Evolutionary conservation across 2,113 vertebrate genomes (phyloP), one percentile per base, ranked within the genome.

Genomic region (Seriola aureovittata): DNA sequence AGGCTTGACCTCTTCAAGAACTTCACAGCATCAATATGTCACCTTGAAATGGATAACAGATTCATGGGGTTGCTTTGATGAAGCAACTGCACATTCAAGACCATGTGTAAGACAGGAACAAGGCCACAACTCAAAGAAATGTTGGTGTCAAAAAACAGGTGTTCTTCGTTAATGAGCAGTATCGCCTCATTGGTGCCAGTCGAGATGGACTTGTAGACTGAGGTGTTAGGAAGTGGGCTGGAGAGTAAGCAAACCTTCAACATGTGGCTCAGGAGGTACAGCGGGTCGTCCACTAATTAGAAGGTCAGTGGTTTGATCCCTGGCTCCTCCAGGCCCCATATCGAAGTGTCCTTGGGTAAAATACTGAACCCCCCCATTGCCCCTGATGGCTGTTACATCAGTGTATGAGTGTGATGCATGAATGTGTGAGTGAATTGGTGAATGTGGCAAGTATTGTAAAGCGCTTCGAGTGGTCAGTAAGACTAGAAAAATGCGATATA

Each of bases 41-140:
- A 21, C 19, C 54, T 32, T 72, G 38, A 76, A 71, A 68, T 57
- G 19, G 6, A 72, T 66, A 32, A 62, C 14, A 34, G 29, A 55
- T 63, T 50, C 19, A 66, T 10, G n/a, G 40, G 13, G 50, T 25
- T 16, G 68, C 40, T 54, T 54, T 38, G 63, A 78, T 63, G 25
- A 70, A 44, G 23, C 59, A n/a, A 58, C 19, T 36, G 21, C 40
- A 34, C 16, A 42, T 73, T 6, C 5, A 81, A 76, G 21, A 60
- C 21, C 12, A 55, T 21, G 9, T 80, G 12, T 12, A 16, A 76
- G 32, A 25, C 7, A 62, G 46, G 19, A 78, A n/a, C 34, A 44
- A 55, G 65, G 23, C 12, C 5, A 32, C 57, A 14, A 14, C 34
- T 55, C 48, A 71, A 67, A 67, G 13, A 29, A 10, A 29, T 19